A percentile compares a stretch with the other conserved stretches of the same genome.
These are phyloP conservation scores for Betta splendens DNA, from an alignment of 2,797 vertebrate species.

Conservation along the genomic window DNA sequence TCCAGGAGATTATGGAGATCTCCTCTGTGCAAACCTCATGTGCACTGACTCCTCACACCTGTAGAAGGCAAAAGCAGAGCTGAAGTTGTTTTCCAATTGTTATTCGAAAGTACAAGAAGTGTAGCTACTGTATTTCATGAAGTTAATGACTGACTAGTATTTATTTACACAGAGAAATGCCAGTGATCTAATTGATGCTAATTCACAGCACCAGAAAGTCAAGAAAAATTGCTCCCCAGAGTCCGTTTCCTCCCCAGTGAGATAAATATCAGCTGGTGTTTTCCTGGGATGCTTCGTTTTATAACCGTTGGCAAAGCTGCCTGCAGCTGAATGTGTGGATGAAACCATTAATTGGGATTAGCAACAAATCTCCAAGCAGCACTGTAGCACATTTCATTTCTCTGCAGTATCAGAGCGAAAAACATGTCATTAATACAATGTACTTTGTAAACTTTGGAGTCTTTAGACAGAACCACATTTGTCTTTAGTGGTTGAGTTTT, in stretches of 20 bases:
- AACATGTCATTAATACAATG: not conserved
- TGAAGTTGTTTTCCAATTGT: conserved; percentile 30
- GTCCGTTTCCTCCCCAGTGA: not conserved
- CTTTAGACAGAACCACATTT: not conserved
- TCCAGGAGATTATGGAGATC: conserved; percentile 35
- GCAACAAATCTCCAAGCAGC: conserved; percentile 4
- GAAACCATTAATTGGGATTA: conserved; percentile 20
- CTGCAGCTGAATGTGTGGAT: conserved; percentile 27
- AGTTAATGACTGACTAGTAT: not conserved
- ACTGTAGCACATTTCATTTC: conserved; percentile 1
- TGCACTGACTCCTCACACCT: conserved; percentile 11
- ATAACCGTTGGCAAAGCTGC: conserved; percentile 33
- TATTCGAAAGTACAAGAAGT: too few relatives aligned
- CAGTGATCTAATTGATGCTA: not conserved
- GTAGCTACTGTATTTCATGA: too few relatives aligned
- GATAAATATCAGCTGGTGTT: conserved; percentile 23
- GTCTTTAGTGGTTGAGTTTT: too few relatives aligned
- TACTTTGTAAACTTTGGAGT: not conserved
- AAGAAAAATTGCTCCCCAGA: conserved; percentile 2
- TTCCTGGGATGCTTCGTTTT: conserved; percentile 1
- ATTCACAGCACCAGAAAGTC: conserved; percentile 1
- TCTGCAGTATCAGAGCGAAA: not conserved
- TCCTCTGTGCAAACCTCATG: not conserved
- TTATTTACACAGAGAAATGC: conserved; percentile 26
- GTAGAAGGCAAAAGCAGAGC: not conserved